A percentile compares a stretch with the other conserved stretches of the same genome.
Conservation (phyloP, 30 jellyfish, hydroid and myxozoan genomes). For the Haliclystus octoradiatus region DNA sequence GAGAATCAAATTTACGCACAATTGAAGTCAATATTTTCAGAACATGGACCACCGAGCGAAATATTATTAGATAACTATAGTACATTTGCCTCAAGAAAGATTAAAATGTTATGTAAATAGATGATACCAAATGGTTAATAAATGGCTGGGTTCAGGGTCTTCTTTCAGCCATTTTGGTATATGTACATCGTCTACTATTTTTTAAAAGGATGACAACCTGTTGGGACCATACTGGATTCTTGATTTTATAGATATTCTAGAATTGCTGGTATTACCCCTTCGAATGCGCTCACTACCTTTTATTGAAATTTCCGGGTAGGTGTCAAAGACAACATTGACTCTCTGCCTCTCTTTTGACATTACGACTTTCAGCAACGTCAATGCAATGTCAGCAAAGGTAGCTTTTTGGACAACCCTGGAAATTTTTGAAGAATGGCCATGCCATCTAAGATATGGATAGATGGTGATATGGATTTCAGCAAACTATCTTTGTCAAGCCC, state of each 20-base stretch:
- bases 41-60: no score
- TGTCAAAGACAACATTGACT: slow-evolving; percentile 21
- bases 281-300: background rate
- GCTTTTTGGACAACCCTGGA: slow-evolving; percentile 3
- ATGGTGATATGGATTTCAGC: slow-evolving; percentile 6
- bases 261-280: slow-evolving; percentile 1
- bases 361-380: background rate
- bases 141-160: no score
- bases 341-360: no score
- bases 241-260: slow-evolving; percentile 7
- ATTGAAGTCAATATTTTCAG: no score
- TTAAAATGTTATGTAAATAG: no score
- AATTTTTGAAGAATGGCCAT: slow-evolving; percentile 13
- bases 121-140: no score
- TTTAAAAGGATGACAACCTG: slow-evolving; percentile 16
- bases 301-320: slow-evolving; percentile 9
- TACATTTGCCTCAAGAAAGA: no score
- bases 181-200: no score
- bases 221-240: slow-evolving; percentile 8
- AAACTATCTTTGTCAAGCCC: no score
- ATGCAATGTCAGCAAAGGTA: slow-evolving; percentile 9
- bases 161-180: no score
- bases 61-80: no score
- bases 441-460: slow-evolving; percentile 18
- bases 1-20: no score